These are phyloP conservation scores for Myotis planiceps DNA, from an alignment of 2,797 vertebrate genomes.

Conservation along the genomic window DNA sequence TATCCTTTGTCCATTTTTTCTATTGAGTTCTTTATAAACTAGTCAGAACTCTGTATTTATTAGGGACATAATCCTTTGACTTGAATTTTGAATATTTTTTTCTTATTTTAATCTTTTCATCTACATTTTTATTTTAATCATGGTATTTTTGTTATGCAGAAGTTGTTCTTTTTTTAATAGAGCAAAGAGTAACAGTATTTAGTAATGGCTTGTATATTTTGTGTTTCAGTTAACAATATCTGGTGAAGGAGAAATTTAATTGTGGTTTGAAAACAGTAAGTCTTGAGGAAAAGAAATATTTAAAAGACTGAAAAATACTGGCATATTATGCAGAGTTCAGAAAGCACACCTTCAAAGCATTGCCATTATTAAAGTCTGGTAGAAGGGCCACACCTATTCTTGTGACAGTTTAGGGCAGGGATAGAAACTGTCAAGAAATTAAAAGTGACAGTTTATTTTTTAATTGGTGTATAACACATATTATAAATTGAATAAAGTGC, in stretches of 20 bases:
- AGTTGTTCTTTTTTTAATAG: not conserved
- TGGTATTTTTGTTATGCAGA: not conserved
- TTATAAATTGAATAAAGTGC: not conserved
- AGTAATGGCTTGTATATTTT: not conserved
- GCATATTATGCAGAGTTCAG: not conserved
- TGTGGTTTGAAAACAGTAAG: not conserved
- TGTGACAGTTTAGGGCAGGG: not conserved
- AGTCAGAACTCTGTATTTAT: not conserved
- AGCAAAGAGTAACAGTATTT: not conserved
- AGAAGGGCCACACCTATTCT: not conserved
- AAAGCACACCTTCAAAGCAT: not conserved
- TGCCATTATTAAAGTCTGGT: not conserved
- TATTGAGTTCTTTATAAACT: not conserved
- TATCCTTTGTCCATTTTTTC: not conserved
- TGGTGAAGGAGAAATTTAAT: not conserved
- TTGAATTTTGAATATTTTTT: not conserved
- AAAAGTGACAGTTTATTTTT: not conserved
- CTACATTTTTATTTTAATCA: not conserved
- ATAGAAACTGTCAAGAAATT: conserved; percentile 19
- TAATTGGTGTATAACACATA: not conserved
- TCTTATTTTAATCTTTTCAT: conserved; percentile 7
- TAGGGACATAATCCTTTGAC: not conserved
- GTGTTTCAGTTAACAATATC: not conserved
- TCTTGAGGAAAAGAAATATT: not conserved
- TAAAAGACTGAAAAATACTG: not conserved